phyloP scores from a whole-genome alignment of 1,140 invertebrate genomes.

The Samia ricini region DNA sequence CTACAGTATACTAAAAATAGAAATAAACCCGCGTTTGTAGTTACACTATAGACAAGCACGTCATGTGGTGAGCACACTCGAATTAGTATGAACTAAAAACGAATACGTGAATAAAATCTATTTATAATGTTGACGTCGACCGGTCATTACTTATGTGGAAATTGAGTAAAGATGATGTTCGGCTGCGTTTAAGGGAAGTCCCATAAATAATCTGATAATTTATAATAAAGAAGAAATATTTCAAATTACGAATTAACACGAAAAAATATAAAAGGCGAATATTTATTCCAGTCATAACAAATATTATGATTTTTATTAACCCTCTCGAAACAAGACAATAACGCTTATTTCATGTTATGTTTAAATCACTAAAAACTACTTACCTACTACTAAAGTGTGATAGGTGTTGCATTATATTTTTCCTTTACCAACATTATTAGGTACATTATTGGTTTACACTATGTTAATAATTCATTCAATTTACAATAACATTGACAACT shows the following conservation, averaged over 20 bases:
- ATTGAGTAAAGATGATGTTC: not conserved
- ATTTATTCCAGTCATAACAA: too few relatives aligned
- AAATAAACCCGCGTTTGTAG: constrained; percentile 29
- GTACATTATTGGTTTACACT: too few relatives aligned
- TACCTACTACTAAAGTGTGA: too few relatives aligned
- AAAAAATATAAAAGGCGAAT: too few relatives aligned
- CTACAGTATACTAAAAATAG: constrained; percentile 24
- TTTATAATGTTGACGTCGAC: constrained; percentile 64
- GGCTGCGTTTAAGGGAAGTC: not conserved
- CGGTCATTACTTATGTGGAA: constrained; percentile 59
- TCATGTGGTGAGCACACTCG: constrained; percentile 36
- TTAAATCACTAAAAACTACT: too few relatives aligned
- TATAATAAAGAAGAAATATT: too few relatives aligned
- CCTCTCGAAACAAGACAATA: too few relatives aligned
- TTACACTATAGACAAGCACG: constrained; percentile 25
- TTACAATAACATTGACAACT: not conserved
- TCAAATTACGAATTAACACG: too few relatives aligned
- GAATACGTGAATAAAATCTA: constrained; percentile 55
- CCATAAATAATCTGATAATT: not conserved
- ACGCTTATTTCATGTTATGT: too few relatives aligned
- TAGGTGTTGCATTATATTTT: too few relatives aligned
- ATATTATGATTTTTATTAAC: too few relatives aligned
- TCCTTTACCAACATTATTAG: too few relatives aligned
- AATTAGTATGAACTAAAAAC: constrained; percentile 42
- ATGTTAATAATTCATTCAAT: not conserved